These are phyloP conservation scores for Zhuqinia jingwanae DNA, from an alignment of 2,888 invertebrate species.

Conservation along the genomic window DNA sequence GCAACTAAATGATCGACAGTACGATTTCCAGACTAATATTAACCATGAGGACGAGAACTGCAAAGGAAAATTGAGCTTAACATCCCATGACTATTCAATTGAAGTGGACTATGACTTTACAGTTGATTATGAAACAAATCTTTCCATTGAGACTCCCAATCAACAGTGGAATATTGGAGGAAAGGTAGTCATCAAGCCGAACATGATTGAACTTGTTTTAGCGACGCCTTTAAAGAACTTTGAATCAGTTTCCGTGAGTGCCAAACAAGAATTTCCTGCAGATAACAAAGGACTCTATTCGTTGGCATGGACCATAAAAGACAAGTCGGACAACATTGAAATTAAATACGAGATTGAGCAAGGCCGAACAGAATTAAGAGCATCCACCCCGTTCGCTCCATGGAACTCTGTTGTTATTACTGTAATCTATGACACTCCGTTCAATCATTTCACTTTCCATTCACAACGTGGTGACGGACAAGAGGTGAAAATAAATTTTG, in stretches of 20 bases:
- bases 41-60: conserved; percentile 16
- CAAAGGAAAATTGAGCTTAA: conserved; percentile 54
- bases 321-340: conserved; percentile 40
- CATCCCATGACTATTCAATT: conserved; percentile 26
- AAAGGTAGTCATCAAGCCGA: conserved; percentile 51
- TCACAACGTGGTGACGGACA: conserved; percentile 73
- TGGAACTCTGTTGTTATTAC: conserved; percentile 72
- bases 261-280: conserved; percentile 28
- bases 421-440: conserved; percentile 57
- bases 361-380: conserved; percentile 67
- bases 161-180: conserved; percentile 73
- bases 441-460: conserved; percentile 51
- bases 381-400: conserved; percentile 76
- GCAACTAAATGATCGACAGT: conserved; percentile 65
- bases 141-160: conserved; percentile 65
- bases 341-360: conserved; percentile 51
- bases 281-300: conserved; percentile 39
- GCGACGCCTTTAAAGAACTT: conserved; percentile 74
- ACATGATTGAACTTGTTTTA: conserved; percentile 65
- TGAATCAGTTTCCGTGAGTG: conserved; percentile 70
- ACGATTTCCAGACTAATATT: conserved; percentile 46
- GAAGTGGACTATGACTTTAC: conserved; percentile 76
- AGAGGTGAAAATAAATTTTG: conserved; percentile 70
- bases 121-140: conserved; percentile 66
- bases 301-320: conserved; percentile 73